Evolutionary conservation across 2,113 vertebrate genomes (phyloP), one percentile per base, ranked within the genome.

Genomic region (Tachycineta bicolor): DNA sequence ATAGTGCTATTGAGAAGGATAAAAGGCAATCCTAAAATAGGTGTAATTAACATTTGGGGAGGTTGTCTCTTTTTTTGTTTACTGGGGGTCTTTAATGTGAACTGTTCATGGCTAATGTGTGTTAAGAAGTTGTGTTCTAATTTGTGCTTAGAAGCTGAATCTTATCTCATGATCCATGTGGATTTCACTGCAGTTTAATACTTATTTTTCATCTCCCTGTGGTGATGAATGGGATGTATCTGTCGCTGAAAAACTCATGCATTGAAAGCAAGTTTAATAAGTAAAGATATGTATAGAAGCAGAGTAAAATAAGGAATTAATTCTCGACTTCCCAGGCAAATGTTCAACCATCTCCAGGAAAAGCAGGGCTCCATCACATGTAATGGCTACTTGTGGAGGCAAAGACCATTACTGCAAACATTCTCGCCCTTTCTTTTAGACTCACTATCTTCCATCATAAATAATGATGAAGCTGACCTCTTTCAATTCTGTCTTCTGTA

Each of bases 251-350:
- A 71, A 92, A 46, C 9, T 55, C 1, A 0, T 6, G 10, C 4
- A 1, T 12, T 43, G 20, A 59, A 4, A 89, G 23, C 62, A 70
- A 82, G 25, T 37, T 82, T 67, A 63, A 37, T 14, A 83, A 12
- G 8, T 50, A 85, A 75, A 62, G 14, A 11, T 28, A 21, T 1
- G 1, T 4, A 0, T 8, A 2, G 16, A 47, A 58, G 8, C 4
- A 95, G 77, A 84, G 8, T 12, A 69, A 65, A 56, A 37, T 5
- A 76, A 56, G 21, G 10, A 65, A 52, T 49, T 62, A 1, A 44
- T 74, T 81, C 18, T 37, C 0, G 0, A 5, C 18, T 87, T 69
- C 14, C 11, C n/a, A 67, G 26, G 4, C 20, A 81, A 11, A 7
- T 44, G 10, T 65, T 83, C 26, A 69, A 20, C 14, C 21, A 49